Evolutionary conservation across 2,888 invertebrate species (phyloP).

Genomic region (Drosophila kokeensis): DNA sequence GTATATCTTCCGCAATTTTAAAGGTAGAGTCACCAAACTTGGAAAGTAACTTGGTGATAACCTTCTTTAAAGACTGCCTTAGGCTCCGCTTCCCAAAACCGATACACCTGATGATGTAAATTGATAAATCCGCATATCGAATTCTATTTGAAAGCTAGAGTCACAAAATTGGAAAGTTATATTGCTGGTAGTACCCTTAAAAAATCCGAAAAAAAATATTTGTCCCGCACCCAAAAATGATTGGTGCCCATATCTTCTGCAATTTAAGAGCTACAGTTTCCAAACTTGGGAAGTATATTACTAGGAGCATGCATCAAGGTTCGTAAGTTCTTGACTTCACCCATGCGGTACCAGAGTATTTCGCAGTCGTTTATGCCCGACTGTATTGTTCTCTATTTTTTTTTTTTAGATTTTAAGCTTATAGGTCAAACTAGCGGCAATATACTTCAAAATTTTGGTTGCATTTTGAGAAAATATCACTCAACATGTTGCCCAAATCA

Average conservation of each 20-base stretch:
- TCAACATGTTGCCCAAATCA: conserved; percentile 72
- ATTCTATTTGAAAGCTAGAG: neutral
- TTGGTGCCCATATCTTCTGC: too few relatives aligned
- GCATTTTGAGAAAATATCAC: conserved; percentile 50
- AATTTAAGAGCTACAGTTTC: neutral
- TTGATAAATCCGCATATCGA: neutral
- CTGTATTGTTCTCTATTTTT: neutral
- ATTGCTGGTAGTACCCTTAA: neutral
- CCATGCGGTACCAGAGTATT: neutral
- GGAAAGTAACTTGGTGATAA: neutral
- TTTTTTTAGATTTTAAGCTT: conserved; percentile 34
- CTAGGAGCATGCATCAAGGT: neutral
- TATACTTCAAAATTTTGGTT: conserved; percentile 7
- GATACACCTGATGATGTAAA: neutral
- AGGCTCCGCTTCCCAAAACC: neutral
- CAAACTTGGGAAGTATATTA: neutral
- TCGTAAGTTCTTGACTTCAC: neutral
- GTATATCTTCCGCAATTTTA: neutral
- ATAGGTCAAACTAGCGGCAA: conserved; percentile 55
- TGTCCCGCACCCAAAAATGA: neutral
- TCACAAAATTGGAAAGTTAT: neutral
- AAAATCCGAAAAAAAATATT: neutral
- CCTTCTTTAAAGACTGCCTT: neutral
- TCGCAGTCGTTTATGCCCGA: neutral
- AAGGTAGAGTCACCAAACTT: neutral